Evolutionary conservation across 2,797 vertebrate genomes (phyloP).

Genomic region (Acrossocheilus wenchowensis): DNA sequence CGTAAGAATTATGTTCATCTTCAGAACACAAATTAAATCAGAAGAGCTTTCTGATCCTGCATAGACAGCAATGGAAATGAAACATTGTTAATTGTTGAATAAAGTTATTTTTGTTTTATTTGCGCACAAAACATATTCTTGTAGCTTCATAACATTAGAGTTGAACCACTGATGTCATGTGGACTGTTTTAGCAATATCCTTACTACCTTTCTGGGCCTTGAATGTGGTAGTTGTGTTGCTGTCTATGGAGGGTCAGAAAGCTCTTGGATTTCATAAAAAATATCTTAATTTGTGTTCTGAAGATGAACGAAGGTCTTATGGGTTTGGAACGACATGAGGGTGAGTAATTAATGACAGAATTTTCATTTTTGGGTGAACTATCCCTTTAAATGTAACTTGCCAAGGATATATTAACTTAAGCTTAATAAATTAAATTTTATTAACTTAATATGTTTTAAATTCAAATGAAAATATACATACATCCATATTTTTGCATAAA

Average conservation of each 20-base stretch:
- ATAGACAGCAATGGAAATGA: too few species aligned
- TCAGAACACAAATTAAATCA: neutral
- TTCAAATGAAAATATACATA: neutral
- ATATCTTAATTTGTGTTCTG: neutral
- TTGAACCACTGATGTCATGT: neutral
- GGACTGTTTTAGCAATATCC: neutral
- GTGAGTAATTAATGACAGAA: neutral
- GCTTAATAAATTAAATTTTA: too few species aligned
- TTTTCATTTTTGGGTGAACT: neutral
- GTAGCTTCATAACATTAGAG: neutral
- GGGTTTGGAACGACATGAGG: neutral
- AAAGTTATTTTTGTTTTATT: neutral
- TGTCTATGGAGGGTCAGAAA: neutral
- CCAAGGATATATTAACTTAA: too few species aligned
- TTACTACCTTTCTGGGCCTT: neutral
- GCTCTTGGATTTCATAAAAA: neutral
- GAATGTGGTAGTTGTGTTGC: neutral
- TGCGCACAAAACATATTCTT: neutral
- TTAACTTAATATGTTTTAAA: neutral
- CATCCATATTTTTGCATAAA: neutral
- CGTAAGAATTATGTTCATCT: neutral
- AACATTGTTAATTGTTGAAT: too few species aligned
- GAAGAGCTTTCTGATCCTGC: too few species aligned
- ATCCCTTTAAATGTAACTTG: neutral
- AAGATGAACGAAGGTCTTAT: neutral